Evolutionary conservation across 2,113 vertebrate species (phyloP), one percentile per base, ranked within the genome.

Genomic region (Columbina picui): DNA sequence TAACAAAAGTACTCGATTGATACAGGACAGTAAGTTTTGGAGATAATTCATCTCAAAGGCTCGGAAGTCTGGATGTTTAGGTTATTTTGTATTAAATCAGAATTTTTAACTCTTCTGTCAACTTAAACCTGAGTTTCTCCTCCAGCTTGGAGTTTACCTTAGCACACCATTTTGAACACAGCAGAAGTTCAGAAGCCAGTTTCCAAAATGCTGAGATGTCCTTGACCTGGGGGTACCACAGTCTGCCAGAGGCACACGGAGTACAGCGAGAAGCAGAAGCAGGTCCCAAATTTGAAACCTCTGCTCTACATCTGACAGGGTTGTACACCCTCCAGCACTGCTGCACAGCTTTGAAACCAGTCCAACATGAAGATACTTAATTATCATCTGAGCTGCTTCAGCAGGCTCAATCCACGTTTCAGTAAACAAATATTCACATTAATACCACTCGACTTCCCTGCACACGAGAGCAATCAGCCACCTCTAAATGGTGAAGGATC

Each of bases 101-200:
- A 29, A 60, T 63, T 92, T 93, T 84, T 69, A 84, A 81, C 22
- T 87, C 39, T 84, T 50, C 73, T 76, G 32, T 64, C 65, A 91
- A 81, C 25, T 50, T 53, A 49, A 76, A 70, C 16, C 22, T 32
- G 29, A 17, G 69, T 53, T 96, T 87, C 25, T 53, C 23, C 71
- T 90, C 17, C 57, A 88, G 29, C 56, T 59, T 82, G 20, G 19
- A 15, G 25, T 75, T 75, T 61, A 17, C 20, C 60, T 26, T 71
- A 92, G 26, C 55, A 41, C 8, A 6, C 15, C 19, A 55, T 26
- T 87, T 34, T 76, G 29, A 89, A 69, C 86, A 68, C 25, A 34
- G 38, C 47, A 22, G 3, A 84, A 68, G 36, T 60, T 94, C 36
- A 56, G 21, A 89, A 77, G 26, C 29, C 18, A 56, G 27, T 39